Evolutionary conservation across 1,140 invertebrate species (phyloP), one percentile per base, ranked within the genome.

Genomic region (Papilio polytes): DNA sequence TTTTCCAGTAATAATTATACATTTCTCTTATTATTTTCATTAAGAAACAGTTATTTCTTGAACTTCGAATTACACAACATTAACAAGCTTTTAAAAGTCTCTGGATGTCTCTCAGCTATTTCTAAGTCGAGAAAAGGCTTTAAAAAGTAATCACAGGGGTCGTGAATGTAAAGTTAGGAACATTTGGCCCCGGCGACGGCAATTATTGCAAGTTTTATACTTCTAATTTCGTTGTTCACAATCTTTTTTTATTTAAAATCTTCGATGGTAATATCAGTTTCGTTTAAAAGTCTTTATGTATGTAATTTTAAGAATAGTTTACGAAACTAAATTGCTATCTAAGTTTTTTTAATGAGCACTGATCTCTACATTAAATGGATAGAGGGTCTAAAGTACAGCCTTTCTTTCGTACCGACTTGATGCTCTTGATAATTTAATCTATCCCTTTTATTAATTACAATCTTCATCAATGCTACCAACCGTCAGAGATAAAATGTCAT

Each of bases 91-190:
- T 84, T 84, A 87, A 63, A 88, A 88, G 82, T 88, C 85, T 80
- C 78, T 77, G 84, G 84, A 85, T 91, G 87, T 88, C 87, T 88
- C 80, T 87, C 80, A 87, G 87, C 86, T 88, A 85, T 88, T 90
- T 89, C 89, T 87, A 86, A 88, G 85, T 81, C 56, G 83, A 80
- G 66, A 88, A 87, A 89, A 91, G 83, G 85, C 86, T 90, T 92
- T 89, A 88, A 90, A 91, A 92, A 90, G 89, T 92, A 94, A 94
- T 92, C 90, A 94, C 84, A 89, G 91, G 88, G 86, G 80, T 82
- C 85, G 78, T 82, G 84, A 90, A 87, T 72, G 83, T 83, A 84
- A 87, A 89, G 85, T 87, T 88, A 83, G 84, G 83, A 87, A 87
- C 90, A 88, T 90, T 93, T 92, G 86, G 88, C 87, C 12, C 63